phyloP scores from a whole-genome alignment of 2,888 invertebrate genomes.

The Agrotis ipsilon region DNA sequence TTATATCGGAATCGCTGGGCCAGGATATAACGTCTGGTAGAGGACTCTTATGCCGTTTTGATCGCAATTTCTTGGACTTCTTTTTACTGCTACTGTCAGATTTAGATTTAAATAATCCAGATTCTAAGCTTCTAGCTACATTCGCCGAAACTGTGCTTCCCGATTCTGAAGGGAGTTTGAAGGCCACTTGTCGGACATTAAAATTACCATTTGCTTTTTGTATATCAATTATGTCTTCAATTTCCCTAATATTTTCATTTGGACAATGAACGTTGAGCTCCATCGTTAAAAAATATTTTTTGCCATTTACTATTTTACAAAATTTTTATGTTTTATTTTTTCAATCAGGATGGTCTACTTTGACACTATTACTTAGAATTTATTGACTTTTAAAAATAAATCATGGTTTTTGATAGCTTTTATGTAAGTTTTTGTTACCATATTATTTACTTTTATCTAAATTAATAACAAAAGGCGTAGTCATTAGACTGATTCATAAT shows the following conservation, averaged over 20 bases:
- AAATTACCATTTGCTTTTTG: slow-evolving; percentile 85
- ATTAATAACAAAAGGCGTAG: not conserved
- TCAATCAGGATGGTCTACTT: slow-evolving; percentile 72
- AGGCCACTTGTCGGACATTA: slow-evolving; percentile 80
- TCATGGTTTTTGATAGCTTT: not conserved
- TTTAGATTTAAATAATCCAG: slow-evolving; percentile 76
- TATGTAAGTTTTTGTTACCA: not conserved
- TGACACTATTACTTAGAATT: slow-evolving; percentile 62
- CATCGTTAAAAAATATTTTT: slow-evolving; percentile 72
- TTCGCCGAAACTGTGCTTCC: slow-evolving; percentile 75
- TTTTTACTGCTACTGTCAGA: slow-evolving; percentile 70
- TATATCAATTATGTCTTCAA: slow-evolving; percentile 87
- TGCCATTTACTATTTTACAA: slow-evolving; percentile 71
- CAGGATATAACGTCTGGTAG: slow-evolving; percentile 84
- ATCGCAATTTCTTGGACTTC: slow-evolving; percentile 73
- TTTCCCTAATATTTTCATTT: slow-evolving; percentile 80
- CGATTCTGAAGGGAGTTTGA: slow-evolving; percentile 77
- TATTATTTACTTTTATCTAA: not conserved
- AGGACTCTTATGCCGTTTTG: slow-evolving; percentile 74
- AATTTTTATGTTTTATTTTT: slow-evolving; percentile 71
- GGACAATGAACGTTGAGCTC: slow-evolving; percentile 69
- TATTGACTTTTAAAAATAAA: slow-evolving; percentile 46
- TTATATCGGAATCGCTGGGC: slow-evolving; percentile 92
- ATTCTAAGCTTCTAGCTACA: slow-evolving; percentile 79
- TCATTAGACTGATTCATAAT: slow-evolving; percentile 5